Evolutionary conservation across 1,140 invertebrate genomes (phyloP), one percentile per base, ranked within the genome.

Genomic region (Temnothorax longispinosus): DNA sequence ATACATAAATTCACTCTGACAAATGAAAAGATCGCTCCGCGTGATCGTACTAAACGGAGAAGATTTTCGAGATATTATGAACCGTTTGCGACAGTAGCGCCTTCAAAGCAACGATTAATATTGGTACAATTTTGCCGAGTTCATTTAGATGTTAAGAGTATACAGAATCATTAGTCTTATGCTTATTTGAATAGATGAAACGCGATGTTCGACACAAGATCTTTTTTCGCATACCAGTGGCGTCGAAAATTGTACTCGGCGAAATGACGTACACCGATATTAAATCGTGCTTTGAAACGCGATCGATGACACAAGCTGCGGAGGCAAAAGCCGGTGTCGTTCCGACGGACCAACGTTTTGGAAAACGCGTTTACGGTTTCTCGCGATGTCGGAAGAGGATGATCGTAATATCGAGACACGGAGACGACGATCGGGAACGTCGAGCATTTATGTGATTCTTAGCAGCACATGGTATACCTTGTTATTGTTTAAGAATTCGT

Each of bases 401-500:
- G 58, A 35, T 77, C 58, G 50, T 85, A 77, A 72, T 71, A 74
- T 88, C 54, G 67, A 87, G 60, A 21, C 32, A 80, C n/a, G 50
- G 64, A 38, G 44, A 27, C 27, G 64, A 87, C 81, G 87, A 64
- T 56, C 60, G 50, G 32, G n/a, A 74, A 56, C 85, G 90, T 92
- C 88, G 76, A 94, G 86, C 87, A 54, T 87, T 91, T 90, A 92
- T 94, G 92, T 94, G 93, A 93, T 94, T 92, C 62, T 92, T 94
- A 94, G 91, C 91, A 93, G 90, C 92, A 92, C 92, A 90, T 93
- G 91, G 91, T 93, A 93, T 92, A 94, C 85, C 89, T 95, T 94
- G 93, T 95, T 94, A 94, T 93, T 93, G 91, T 94, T 94, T 93
- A 93, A 94, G 91, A 93, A 92, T 92, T 91, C 89, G 89, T 93